Evolutionary conservation across 92 coral and sea anemone species (phyloP).

Genomic region (Metridium senile): DNA sequence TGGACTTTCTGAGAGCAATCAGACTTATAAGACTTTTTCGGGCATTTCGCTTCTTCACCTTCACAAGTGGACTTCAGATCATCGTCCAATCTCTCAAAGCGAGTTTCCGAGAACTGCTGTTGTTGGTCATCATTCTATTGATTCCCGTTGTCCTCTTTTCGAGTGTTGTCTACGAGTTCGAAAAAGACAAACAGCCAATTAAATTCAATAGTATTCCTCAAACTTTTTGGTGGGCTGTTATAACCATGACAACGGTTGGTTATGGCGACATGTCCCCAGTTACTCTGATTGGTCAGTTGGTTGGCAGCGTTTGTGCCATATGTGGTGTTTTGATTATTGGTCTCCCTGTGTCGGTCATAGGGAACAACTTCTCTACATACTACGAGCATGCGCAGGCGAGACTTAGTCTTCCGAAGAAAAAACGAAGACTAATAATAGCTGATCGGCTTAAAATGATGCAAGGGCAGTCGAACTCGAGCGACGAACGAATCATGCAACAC

Average conservation of each 20-base stretch:
- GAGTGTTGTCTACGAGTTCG: slow-evolving; percentile 79
- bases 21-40: slow-evolving; percentile 89
- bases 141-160: slow-evolving; percentile 92
- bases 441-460: slow-evolving; percentile 57
- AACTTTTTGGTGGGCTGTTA: slow-evolving; percentile 99
- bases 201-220: slow-evolving; percentile 84
- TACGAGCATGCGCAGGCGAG: slow-evolving; percentile 99
- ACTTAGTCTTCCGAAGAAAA: slow-evolving; percentile 90
- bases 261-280: slow-evolving; percentile 91
- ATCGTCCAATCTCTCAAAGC: slow-evolving; percentile 94
- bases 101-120: slow-evolving; percentile 81
- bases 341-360: slow-evolving; percentile 97
- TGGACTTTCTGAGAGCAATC: slow-evolving; percentile 65
- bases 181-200: slow-evolving; percentile 19
- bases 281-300: slow-evolving; percentile 65
- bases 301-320: slow-evolving; percentile 93
- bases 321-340: slow-evolving; percentile 96
- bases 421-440: slow-evolving; percentile 72
- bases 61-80: slow-evolving; percentile 94
- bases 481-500: slow-evolving; percentile 5
- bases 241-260: slow-evolving; percentile 98
- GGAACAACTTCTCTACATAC: slow-evolving; percentile 90
- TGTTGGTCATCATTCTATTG: slow-evolving; percentile 74
- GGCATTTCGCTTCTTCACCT: slow-evolving; percentile 84
- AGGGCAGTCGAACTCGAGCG: slow-evolving; percentile 66